Evolutionary conservation across 2,888 invertebrate species (phyloP).

Genomic region (Macrosiphum euphorbiae): DNA sequence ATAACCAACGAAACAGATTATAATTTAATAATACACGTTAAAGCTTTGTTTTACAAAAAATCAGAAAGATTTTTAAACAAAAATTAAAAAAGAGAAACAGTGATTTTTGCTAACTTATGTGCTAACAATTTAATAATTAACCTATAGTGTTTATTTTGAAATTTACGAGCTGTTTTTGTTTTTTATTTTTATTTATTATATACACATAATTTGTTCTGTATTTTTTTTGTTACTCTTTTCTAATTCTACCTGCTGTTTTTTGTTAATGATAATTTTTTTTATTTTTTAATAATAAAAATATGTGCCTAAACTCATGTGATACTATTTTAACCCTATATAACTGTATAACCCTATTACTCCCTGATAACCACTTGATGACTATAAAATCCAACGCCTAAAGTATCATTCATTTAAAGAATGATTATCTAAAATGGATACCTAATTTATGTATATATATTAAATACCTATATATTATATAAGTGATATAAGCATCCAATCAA

Average conservation of each 20-base stretch:
- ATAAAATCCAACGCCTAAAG: background rate
- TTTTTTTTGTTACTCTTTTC: constrained; percentile 60
- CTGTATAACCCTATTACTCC: no score
- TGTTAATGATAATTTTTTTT: constrained; percentile 35
- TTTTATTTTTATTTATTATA: constrained; percentile 49
- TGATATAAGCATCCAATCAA: background rate
- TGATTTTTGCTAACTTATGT: constrained; percentile 60
- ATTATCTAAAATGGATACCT: background rate
- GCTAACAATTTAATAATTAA: constrained; percentile 64
- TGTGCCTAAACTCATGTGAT: constrained; percentile 46
- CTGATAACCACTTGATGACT: background rate
- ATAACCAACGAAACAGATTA: constrained; percentile 31
- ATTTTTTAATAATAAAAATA: constrained; percentile 61
- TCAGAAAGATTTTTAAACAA: constrained; percentile 27
- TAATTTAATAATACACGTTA: constrained; percentile 22
- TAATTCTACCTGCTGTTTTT: constrained; percentile 62
- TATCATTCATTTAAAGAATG: background rate
- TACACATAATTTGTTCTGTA: constrained; percentile 58
- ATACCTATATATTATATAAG: background rate
- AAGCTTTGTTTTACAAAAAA: background rate
- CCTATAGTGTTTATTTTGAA: constrained; percentile 51
- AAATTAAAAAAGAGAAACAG: constrained; percentile 19
- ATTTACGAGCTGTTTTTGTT: constrained; percentile 57
- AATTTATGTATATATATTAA: background rate
- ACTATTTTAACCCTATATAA: background rate